Base-by-base conservation (phyloP, 2,888 invertebrate species). In the Agriotes lineatus region DNA sequence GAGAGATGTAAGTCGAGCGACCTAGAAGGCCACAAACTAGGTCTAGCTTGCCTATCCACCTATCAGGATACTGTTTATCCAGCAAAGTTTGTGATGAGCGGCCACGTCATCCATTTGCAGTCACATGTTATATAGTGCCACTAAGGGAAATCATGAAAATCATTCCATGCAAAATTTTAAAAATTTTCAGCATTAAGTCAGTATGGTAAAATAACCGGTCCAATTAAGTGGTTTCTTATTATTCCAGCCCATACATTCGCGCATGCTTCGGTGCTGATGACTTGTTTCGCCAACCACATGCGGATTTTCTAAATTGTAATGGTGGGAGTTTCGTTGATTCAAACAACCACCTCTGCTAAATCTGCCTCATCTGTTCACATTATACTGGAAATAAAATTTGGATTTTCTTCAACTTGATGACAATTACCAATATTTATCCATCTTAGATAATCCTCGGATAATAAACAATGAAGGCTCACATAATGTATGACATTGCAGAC, bases 401-500 rank as follows among this genome's bases (percentile, higher is more conserved):
- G 9, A 30, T 30, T 9, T 30, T 30, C 30, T 30, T 4, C 30
- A 30, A 30, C 30, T 9, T 30, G 30, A 6, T 30, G 9, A 6
- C 4, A 9, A 30, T 6, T 6, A 4, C 30, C 5, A n/a, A n/a
- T n/a, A n/a, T n/a, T n/a, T n/a, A n/a, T n/a, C n/a, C n/a, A n/a
- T n/a, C 9, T 30, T 30, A 30, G 5, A 30, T 30, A 30, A 30
- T 30, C 30, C 9, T 30, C 9, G 30, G 30, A 9, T 30, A 30
- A 30, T 30, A 30, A 30, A 30, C 83, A 84, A 18, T n/a, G n/a
- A n/a, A n/a, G n/a, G n/a, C 12, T 37, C n/a, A 10, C 30, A 12
- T 44, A 10, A 10, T 6, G n/a, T 35, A 19, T 14, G 45, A n/a
- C 73, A 35, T 12, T 52, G 20, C 25, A 20, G 19, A 30, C 9